Evolutionary conservation across 2,113 vertebrate genomes (phyloP).

Genomic region (Ellobius talpinus): DNA sequence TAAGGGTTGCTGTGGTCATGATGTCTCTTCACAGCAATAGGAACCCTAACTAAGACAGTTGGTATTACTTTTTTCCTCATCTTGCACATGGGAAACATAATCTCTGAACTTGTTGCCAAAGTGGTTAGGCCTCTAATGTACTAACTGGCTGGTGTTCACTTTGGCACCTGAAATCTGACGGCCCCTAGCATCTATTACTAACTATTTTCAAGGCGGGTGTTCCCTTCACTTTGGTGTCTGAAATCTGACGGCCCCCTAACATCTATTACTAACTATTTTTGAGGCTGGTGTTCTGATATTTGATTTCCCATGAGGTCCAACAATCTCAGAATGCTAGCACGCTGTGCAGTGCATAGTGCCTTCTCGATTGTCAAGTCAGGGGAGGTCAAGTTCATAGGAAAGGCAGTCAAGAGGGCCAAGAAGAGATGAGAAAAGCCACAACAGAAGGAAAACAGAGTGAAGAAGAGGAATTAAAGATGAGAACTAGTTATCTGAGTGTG

Average conservation of each 20-base stretch:
- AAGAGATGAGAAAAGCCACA: slow-evolving; percentile 10
- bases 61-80: background rate
- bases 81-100: background rate
- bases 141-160: background rate
- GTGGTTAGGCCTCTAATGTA: background rate
- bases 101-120: background rate
- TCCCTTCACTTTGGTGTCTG: background rate
- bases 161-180: background rate
- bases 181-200: background rate
- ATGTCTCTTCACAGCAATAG: background rate
- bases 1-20: background rate
- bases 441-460: background rate
- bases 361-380: background rate
- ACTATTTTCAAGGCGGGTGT: background rate
- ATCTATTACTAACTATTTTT: background rate
- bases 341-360: background rate
- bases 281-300: background rate
- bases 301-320: background rate
- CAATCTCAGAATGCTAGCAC: background rate
- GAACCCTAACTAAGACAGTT: background rate
- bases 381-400: background rate
- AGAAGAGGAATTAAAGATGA: background rate
- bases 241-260: background rate
- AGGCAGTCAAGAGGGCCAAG: background rate
- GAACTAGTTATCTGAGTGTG: slow-evolving; percentile 7